These are phyloP conservation scores for Pagetopsis macropterus DNA, from an alignment of 2,797 vertebrate genomes.

Conservation along the genomic window DNA sequence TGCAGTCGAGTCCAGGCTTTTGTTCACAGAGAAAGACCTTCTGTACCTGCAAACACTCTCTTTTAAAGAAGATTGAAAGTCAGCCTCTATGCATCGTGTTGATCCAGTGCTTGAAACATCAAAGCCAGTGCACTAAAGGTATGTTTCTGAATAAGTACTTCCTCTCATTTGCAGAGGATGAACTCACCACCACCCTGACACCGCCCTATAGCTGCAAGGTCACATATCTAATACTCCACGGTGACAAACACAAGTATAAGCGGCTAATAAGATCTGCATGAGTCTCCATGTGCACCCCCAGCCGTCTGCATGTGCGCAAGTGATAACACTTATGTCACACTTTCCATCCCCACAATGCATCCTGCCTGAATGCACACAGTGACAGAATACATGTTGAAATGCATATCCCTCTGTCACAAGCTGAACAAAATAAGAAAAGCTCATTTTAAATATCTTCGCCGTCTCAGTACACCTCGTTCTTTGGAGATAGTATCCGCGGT, in stretches of 20 bases:
- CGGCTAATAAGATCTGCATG: conserved; percentile 3
- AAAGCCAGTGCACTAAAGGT: conserved; percentile 23
- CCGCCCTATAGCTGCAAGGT: conserved; percentile 22
- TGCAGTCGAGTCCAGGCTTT: conserved; percentile 2
- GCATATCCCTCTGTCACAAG: conserved; percentile 22
- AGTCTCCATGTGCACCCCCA: not conserved
- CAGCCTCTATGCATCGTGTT: conserved; percentile 18
- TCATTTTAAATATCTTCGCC: conserved; percentile 13
- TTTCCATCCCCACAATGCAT: conserved; percentile 44
- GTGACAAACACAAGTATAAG: conserved; percentile 20
- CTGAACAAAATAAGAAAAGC: not conserved
- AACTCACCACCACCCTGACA: conserved; percentile 26
- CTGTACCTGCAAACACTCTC: conserved; percentile 21
- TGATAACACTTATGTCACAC: conserved; percentile 56
- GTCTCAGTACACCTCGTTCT: not conserved
- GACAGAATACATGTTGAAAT: conserved; percentile 26
- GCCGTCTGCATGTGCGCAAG: conserved; percentile 17
- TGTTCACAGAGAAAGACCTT: not conserved
- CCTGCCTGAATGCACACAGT: conserved; percentile 35
- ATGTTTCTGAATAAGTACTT: conserved; percentile 26
- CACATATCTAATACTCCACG: conserved; percentile 15
- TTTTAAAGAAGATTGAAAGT: not conserved
- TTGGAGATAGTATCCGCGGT: not conserved
- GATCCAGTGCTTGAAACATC: conserved; percentile 29
- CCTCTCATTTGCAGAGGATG: conserved; percentile 26